Evolutionary conservation across 2,113 vertebrate genomes (phyloP), one percentile per base, ranked within the genome.

Genomic region (Coreoperca whiteheadi): DNA sequence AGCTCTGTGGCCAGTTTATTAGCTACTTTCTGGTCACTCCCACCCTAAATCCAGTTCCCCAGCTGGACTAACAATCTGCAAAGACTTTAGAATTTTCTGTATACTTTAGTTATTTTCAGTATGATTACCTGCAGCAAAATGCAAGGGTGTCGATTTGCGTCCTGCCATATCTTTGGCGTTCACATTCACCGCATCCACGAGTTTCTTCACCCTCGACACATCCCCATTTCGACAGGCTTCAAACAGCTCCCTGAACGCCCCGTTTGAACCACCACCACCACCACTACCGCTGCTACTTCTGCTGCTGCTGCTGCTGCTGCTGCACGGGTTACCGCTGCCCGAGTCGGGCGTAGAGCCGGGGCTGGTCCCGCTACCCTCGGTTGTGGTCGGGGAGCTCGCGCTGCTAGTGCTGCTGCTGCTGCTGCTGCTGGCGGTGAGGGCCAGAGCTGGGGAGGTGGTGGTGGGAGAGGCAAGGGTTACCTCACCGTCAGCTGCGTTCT

Each of bases 171-270:
- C 97, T 79, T 97, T 95, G 76, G 96, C 96, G 94, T 98, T 98
- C 61, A 99, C 98, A 66, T 97, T 98, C 87, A 96, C 95, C 2
- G 95, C 91, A 72, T 94, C 96, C 86, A 98, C 96, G 20, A 98
- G 92, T 85, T 96, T 96, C 94, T 96, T 98, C 78, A 99, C 97
- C 67, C 97, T 94, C 84, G 96, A 96, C 88, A 99, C 95, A 74
- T 99, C 97, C 74, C 97, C 97, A 86, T 96, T 98, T 43, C 97
- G 94, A 94, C 97, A 98, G 77, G 97, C 97, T 94, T 98, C 97
- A 90, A 99, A 99, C 68, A 98, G 74, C 61, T 94, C 93, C 74
- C 93, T 86, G 23, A 94, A 94, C 1, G 91, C 84, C 30, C 89
- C 89, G 70, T 87, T 90, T 2, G 84, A 60, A 9, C 60, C 50